Evolutionary conservation across 1,140 invertebrate species (phyloP).

Genomic region (Drosophila auraria): DNA sequence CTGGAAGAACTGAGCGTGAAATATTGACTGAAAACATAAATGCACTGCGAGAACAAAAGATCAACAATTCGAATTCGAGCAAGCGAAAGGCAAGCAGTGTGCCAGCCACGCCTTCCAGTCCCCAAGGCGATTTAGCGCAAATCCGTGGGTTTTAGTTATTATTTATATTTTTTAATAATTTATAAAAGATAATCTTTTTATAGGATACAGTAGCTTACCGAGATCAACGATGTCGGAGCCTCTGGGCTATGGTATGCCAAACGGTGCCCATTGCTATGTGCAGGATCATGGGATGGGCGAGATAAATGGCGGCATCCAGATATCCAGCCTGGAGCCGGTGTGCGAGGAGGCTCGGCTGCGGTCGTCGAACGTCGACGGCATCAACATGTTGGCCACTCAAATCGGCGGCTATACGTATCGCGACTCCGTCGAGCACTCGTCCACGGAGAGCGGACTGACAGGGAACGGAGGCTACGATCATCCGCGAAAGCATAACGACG

Average conservation of each 20-base stretch:
- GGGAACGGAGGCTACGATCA: slow-evolving; percentile 86
- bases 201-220: slow-evolving; percentile 93
- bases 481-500: slow-evolving; percentile 83
- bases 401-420: slow-evolving; percentile 88
- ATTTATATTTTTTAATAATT: slow-evolving; percentile 2
- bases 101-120: slow-evolving; percentile 93
- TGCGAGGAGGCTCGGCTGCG: slow-evolving; percentile 86
- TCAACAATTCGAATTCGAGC: slow-evolving; percentile 87
- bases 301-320: slow-evolving; percentile 52
- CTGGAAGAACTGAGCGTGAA: slow-evolving; percentile 94
- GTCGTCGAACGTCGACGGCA: slow-evolving; percentile 65
- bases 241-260: slow-evolving; percentile 82
- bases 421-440: slow-evolving; percentile 92
- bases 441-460: slow-evolving; percentile 85
- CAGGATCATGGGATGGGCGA: slow-evolving; percentile 42
- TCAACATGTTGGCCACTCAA: slow-evolving; percentile 55
- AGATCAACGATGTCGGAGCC: slow-evolving; percentile 92
- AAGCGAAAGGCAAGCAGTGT: slow-evolving; percentile 92
- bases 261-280: slow-evolving; percentile 81
- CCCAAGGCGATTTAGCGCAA: slow-evolving; percentile 85
- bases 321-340: slow-evolving; percentile 87
- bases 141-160: slow-evolving; percentile 64
- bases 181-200: background rate
- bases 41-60: slow-evolving; percentile 85
- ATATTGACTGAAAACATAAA: slow-evolving; percentile 90